Base-by-base conservation (phyloP, 2,113 vertebrate species). In the Poeciliopsis turrubarensis region DNA sequence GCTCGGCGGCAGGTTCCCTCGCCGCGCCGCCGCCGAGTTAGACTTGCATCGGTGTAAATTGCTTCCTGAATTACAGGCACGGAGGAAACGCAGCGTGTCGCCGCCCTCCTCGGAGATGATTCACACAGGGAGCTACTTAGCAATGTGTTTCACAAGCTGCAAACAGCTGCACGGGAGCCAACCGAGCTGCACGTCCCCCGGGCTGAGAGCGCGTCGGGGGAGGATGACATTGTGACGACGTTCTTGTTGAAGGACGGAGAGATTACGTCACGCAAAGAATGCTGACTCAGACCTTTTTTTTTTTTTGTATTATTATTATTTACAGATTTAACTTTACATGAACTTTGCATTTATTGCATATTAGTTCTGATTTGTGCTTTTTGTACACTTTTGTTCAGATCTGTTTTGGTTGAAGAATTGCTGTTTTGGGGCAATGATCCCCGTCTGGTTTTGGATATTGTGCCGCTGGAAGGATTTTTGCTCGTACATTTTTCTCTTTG, bases 31-130 rank as follows among this genome's bases (percentile, higher is more conserved):
- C n/a, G 44, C 84, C 68, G 79, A 80, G 78, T 86, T 72, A 15
- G 72, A 86, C 80, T 29, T 89, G 79, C 73, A 83, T 82, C 71
- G 81, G 76, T 79, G 85, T 78, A 86, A 93, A 89, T 90, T 82
- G 84, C 73, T 89, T 89, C 85, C 91, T 91, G 82, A 91, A 91
- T 92, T 89, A 89, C 86, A 39, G 88, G 71, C 82, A 65, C n/a
- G 62, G 80, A 84, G 77, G 81, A 78, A 77, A 74, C 65, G 73
- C 69, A 73, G 72, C 79, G 57, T 14, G 65, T 66, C 54, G 80
- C 80, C 73, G 10, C 25, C 71, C 75, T 73, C 76, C 54, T 72
- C 25, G 1, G 76, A 86, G 77, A 86, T 70, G 78, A 73, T 67
- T 74, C 82, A 73, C 77, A 78, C 70, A 63, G 81, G 84, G 75